phyloP scores from a whole-genome alignment of 2,888 invertebrate genomes.

The Tinea trinotella region DNA sequence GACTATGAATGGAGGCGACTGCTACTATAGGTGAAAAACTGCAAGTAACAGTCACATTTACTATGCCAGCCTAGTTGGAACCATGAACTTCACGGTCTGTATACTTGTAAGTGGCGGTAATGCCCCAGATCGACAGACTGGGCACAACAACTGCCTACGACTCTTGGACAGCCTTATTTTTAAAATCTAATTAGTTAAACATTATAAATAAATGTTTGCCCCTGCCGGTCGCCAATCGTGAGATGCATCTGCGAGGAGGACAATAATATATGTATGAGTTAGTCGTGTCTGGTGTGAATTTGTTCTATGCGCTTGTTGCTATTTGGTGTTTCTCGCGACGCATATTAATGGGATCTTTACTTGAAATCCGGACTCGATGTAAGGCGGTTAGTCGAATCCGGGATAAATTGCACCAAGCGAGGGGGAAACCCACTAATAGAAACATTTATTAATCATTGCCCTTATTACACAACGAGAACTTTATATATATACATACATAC shows the following conservation, averaged over 20 bases:
- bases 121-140: no score
- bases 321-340: conserved; percentile 44
- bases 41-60: no score
- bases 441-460: conserved; percentile 15
- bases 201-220: no score
- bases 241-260: background rate
- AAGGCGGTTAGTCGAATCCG: conserved; percentile 50
- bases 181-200: no score
- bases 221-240: no score
- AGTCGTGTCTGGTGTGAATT: background rate
- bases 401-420: conserved; percentile 37
- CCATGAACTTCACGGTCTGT: no score
- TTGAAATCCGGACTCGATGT: conserved; percentile 48
- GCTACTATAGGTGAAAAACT: no score
- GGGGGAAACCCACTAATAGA: conserved; percentile 14
- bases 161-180: no score
- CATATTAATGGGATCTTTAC: conserved; percentile 57
- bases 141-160: no score
- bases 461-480: background rate
- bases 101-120: no score
- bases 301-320: conserved; percentile 36
- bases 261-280: background rate
- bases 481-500: background rate
- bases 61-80: no score
- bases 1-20: no score